Evolutionary conservation across 2,888 invertebrate species (phyloP).

Genomic region (Aphelenchoides bicaudatus): DNA sequence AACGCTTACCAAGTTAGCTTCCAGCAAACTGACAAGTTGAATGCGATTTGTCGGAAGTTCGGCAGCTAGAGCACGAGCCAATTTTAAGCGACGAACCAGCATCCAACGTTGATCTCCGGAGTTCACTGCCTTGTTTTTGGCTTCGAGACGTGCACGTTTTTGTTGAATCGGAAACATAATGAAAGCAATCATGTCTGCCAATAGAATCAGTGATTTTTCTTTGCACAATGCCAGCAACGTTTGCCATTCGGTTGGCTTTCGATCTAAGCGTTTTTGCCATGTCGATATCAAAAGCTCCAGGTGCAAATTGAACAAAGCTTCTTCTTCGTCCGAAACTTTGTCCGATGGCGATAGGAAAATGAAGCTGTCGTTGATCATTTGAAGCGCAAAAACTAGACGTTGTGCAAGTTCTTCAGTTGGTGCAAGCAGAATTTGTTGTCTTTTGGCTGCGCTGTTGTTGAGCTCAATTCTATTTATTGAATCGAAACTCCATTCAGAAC

Average conservation of each 20-base stretch:
- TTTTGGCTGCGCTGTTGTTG: neutral
- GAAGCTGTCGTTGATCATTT: slow-evolving; percentile 33
- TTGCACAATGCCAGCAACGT: slow-evolving; percentile 32
- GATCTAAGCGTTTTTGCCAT: slow-evolving; percentile 26
- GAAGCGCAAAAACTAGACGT: slow-evolving; percentile 36
- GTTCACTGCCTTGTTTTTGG: slow-evolving; percentile 15
- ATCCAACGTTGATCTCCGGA: slow-evolving; percentile 23
- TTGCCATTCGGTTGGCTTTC: slow-evolving; percentile 35
- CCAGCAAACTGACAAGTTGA: slow-evolving; percentile 25
- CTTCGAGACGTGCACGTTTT: slow-evolving; percentile 17
- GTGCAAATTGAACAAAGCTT: slow-evolving; percentile 38
- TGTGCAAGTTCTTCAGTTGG: slow-evolving; percentile 34
- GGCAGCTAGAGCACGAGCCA: slow-evolving; percentile 26
- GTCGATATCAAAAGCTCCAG: slow-evolving; percentile 37
- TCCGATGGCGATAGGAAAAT: slow-evolving; percentile 24
- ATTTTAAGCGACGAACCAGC: slow-evolving; percentile 24
- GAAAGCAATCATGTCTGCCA: slow-evolving; percentile 52
- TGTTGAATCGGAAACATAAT: slow-evolving; percentile 43
- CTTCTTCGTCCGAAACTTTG: slow-evolving; percentile 37
- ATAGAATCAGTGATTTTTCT: slow-evolving; percentile 37
- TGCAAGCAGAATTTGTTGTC: slow-evolving; percentile 29
- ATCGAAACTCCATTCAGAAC: slow-evolving; percentile 14
- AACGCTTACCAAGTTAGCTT: slow-evolving; percentile 28
- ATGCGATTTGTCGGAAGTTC: slow-evolving; percentile 22
- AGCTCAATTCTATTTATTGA: slow-evolving; percentile 1